Evolutionary conservation across 92 coral and sea anemone genomes (phyloP).

Genomic region (Porites evermanni): DNA sequence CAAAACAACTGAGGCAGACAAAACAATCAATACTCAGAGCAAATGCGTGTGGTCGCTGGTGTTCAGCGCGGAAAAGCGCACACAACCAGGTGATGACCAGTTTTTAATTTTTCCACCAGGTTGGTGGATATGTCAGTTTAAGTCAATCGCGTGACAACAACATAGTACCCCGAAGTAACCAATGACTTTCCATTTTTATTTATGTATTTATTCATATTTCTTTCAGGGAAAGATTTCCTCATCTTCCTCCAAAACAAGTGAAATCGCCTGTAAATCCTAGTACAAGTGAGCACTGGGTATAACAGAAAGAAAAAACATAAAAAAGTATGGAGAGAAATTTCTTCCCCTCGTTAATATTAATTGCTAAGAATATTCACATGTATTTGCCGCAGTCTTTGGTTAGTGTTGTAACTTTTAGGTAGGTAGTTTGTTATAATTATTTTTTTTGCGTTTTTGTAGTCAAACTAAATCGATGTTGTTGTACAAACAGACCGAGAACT

Average conservation of each 20-base stretch:
- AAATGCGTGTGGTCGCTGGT: too few relatives aligned
- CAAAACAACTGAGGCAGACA: too few relatives aligned
- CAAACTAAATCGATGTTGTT: not conserved
- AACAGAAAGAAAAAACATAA: not conserved
- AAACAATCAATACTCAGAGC: too few relatives aligned
- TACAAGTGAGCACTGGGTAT: slow-evolving; percentile 40
- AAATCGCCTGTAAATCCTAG: slow-evolving; percentile 22
- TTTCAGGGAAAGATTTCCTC: slow-evolving; percentile 31
- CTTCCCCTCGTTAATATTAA: not conserved
- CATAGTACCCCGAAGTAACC: too few relatives aligned
- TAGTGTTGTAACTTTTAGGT: too few relatives aligned
- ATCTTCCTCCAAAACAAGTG: slow-evolving; percentile 11
- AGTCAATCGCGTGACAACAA: too few relatives aligned
- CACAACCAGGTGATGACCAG: too few relatives aligned
- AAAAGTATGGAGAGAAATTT: not conserved
- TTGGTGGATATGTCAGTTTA: too few relatives aligned
- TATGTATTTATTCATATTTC: not conserved
- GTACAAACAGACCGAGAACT: not conserved
- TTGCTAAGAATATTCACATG: not conserved
- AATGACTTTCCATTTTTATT: not conserved
- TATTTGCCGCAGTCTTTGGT: not conserved
- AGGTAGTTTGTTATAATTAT: too few relatives aligned
- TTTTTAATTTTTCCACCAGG: too few relatives aligned
- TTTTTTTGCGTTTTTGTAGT: not conserved
- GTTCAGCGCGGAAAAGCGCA: too few relatives aligned